Base-by-base conservation (phyloP, 2,888 invertebrate species). In the Drosophila pullipes region DNA sequence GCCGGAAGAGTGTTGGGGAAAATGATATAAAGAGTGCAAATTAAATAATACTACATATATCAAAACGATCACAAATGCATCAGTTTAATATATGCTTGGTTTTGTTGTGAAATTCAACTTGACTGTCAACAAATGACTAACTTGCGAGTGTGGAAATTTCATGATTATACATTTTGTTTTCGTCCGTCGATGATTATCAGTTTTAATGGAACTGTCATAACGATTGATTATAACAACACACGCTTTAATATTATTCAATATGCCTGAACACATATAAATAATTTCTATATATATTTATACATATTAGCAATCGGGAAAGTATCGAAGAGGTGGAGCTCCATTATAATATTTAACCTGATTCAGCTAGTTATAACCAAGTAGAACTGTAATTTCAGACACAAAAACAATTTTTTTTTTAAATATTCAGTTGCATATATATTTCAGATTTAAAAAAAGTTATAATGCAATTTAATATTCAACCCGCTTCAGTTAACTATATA, bases 101-200 rank as follows among this genome's bases (percentile, higher is more conserved):
- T 64, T 28, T 13, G 47, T 57, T 62, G 37, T 25, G 33, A 55
- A 62, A 65, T 58, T 54, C 50, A 50, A 53, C 28, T 35, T 53
- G 25, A 25, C 25, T 16, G 58, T 61, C 70, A 70, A 80, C 54
- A 62, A 63, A 55, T 80, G 76, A 69, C 47, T 80, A 67, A 69
- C 33, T 11, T 47, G 50, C 44, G 41, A 41, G 44, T 59, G 39
- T 67, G 22, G 35, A 53, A 41, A 55, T 37, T 53, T 58, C 25
- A 11, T 37, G 7, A 52, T 39, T 35, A 37, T 13, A 13, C 44
- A 63, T 52, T 35, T 54, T 58, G 44, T 54, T 66, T 78, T 41
- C 31, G 18, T 44, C 30, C 39, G 44, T 63, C 16, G n/a, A 18
- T 55, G 31, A 49, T 65, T 62, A 72, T 72, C 73, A 62, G 52